Percentiles rank a stretch among this genome's conserved stretches.
Conservation (phyloP, 2,888 invertebrate species). For the Julus scanicus region DNA sequence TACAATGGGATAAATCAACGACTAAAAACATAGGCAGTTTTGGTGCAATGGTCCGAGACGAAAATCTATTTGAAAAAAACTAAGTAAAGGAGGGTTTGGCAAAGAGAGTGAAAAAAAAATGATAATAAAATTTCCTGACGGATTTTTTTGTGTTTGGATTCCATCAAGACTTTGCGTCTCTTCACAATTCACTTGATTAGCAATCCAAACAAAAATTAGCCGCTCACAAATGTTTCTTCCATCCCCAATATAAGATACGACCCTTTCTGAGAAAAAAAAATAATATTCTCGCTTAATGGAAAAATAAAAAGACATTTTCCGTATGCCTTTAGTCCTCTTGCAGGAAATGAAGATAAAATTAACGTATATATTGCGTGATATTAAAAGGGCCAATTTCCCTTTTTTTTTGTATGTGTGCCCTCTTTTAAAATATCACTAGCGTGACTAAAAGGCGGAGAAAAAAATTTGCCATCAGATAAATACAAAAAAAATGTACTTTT, state of each 20-base stretch:
- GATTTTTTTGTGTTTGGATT: neutral
- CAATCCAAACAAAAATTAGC: neutral
- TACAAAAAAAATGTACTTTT: too few species aligned
- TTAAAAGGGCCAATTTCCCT: neutral
- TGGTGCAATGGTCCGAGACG: neutral
- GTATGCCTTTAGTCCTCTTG: neutral
- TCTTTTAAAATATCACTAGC: conserved; percentile 5
- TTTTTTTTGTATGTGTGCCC: neutral
- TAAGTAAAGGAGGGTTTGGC: neutral
- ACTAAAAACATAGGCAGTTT: neutral
- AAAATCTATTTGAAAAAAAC: neutral
- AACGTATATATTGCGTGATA: neutral
- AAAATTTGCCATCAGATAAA: neutral
- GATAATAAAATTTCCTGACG: neutral
- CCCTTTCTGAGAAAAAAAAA: neutral
- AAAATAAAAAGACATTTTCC: neutral
- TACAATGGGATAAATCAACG: neutral
- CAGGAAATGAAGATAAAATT: conserved; percentile 28
- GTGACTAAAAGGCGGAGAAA: conserved; percentile 11
- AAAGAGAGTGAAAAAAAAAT: neutral
- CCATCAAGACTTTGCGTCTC: neutral
- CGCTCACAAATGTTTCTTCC: neutral
- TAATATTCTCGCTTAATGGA: neutral
- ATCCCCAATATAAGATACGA: neutral
- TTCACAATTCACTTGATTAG: neutral